Conservation (phyloP, 2,888 invertebrate species). For the Agrotis puta region DNA sequence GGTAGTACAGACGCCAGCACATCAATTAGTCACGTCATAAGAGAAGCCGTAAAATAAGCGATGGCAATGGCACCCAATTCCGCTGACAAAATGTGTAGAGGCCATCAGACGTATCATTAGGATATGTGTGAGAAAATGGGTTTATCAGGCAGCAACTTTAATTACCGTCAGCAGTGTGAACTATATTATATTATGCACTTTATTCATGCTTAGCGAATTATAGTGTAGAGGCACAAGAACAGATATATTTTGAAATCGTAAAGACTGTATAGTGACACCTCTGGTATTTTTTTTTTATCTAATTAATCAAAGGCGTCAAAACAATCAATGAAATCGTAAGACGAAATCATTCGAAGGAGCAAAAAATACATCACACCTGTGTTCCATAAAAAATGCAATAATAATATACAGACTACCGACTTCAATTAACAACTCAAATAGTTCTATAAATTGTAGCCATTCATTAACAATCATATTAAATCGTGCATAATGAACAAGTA, state of each 20-base stretch:
- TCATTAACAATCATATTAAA: constrained; percentile 14
- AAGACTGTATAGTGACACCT: too few relatives aligned
- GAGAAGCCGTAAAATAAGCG: too few relatives aligned
- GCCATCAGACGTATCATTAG: too few relatives aligned
- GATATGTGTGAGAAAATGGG: not conserved
- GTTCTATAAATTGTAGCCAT: constrained; percentile 14
- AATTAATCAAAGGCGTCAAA: too few relatives aligned
- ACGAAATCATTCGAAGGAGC: too few relatives aligned
- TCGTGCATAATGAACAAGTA: constrained; percentile 21
- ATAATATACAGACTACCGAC: constrained; percentile 9
- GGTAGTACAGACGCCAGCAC: too few relatives aligned
- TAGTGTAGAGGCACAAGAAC: too few relatives aligned
- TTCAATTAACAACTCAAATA: constrained; percentile 6
- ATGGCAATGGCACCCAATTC: too few relatives aligned
- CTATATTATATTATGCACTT: not conserved
- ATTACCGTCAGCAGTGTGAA: too few relatives aligned
- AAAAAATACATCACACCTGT: not conserved
- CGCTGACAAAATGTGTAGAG: too few relatives aligned
- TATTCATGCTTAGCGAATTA: not conserved
- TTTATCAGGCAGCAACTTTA: not conserved
- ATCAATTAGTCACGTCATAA: too few relatives aligned
- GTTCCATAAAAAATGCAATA: not conserved
- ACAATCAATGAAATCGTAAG: not conserved
- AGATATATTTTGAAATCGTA: not conserved
- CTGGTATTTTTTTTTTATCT: too few relatives aligned